Conservation (phyloP, 2,797 vertebrate species). For the Leontocebus nigricollis region DNA sequence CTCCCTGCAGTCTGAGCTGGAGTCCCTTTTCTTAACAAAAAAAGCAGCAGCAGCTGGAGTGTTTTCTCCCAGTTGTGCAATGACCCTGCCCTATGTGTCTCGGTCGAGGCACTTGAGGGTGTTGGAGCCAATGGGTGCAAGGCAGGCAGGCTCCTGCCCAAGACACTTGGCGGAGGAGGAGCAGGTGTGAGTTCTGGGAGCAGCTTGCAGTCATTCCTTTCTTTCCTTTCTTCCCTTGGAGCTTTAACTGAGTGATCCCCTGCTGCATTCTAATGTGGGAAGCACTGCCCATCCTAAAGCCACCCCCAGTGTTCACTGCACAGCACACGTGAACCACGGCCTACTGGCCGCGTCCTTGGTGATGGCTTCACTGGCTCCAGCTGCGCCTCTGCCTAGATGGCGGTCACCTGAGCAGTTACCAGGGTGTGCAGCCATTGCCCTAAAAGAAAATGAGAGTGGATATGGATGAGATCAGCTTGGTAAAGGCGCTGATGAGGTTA, state of each 20-base stretch:
- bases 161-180: background rate
- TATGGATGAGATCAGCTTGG: background rate
- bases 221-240: background rate
- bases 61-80: background rate
- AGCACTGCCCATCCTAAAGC: slow-evolving; percentile 22
- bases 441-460: background rate
- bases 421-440: background rate
- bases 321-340: background rate
- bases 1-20: background rate
- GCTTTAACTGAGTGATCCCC: background rate
- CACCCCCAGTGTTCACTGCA: background rate
- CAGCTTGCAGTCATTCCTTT: background rate
- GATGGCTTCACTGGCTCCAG: background rate
- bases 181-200: background rate
- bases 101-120: background rate
- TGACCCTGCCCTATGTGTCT: background rate
- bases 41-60: background rate
- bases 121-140: background rate
- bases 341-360: background rate
- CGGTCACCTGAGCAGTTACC: background rate
- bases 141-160: background rate
- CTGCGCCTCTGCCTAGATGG: background rate
- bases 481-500: background rate
- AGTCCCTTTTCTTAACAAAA: background rate
- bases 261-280: slow-evolving; percentile 25